Conservation (phyloP, 1,140 invertebrate species). For the Maniola jurtina region DNA sequence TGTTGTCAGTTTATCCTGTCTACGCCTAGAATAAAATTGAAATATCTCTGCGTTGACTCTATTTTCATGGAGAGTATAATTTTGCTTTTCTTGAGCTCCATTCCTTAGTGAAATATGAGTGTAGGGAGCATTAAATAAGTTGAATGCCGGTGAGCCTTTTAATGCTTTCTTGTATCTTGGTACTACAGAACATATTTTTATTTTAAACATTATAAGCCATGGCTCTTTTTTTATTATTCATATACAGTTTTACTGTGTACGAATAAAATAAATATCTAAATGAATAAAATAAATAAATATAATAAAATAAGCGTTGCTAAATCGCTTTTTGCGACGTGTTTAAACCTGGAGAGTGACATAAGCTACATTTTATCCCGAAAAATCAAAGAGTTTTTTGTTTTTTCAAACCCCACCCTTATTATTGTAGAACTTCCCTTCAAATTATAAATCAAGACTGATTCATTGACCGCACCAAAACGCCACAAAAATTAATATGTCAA, state of each 20-base stretch:
- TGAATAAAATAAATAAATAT: too few relatives aligned
- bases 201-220: background rate
- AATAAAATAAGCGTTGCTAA: too few relatives aligned
- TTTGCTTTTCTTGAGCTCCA: slow-evolving; percentile 60
- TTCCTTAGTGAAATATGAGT: slow-evolving; percentile 44
- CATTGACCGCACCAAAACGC: too few relatives aligned
- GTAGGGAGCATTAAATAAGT: slow-evolving; percentile 36
- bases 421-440: too few relatives aligned
- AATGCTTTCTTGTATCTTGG: slow-evolving; percentile 1
- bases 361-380: too few relatives aligned
- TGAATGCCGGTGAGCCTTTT: slow-evolving; percentile 24
- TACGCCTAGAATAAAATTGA: background rate
- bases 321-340: too few relatives aligned
- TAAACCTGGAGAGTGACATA: too few relatives aligned
- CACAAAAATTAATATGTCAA: too few relatives aligned
- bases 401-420: too few relatives aligned
- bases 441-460: too few relatives aligned
- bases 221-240: background rate
- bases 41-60: slow-evolving; percentile 32
- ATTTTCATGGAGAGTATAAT: slow-evolving; percentile 65
- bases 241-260: too few relatives aligned
- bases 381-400: background rate
- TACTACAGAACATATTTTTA: background rate
- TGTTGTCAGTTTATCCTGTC: background rate
- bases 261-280: too few relatives aligned